Evolutionary conservation across 2,113 vertebrate species (phyloP).

Genomic region (Isurus oxyrinchus): DNA sequence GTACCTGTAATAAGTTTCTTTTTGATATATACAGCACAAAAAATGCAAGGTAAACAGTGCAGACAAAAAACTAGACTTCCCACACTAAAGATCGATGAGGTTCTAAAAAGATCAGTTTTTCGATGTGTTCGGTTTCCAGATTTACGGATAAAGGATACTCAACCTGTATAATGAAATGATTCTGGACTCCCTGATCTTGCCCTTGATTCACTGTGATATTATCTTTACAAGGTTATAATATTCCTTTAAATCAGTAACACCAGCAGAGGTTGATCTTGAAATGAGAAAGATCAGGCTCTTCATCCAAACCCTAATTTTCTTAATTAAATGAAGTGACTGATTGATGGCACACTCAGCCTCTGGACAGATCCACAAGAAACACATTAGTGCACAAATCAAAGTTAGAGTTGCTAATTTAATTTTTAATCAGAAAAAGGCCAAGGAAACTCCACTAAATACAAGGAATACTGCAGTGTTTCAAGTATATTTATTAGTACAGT

Average conservation of each 20-base stretch:
- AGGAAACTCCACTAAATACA: neutral
- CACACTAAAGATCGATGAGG: too few species aligned
- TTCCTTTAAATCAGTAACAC: neutral
- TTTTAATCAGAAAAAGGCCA: conserved; percentile 20
- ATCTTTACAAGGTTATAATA: neutral
- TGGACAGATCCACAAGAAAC: neutral
- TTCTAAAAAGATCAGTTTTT: too few species aligned
- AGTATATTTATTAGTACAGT: neutral
- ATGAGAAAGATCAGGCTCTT: conserved; percentile 25
- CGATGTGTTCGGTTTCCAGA: too few species aligned
- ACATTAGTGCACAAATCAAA: neutral
- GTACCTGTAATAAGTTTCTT: too few species aligned
- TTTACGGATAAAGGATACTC: too few species aligned
- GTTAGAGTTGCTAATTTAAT: neutral
- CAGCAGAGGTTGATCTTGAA: neutral
- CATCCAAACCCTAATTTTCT: neutral
- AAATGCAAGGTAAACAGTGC: too few species aligned
- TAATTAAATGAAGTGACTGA: conserved; percentile 33
- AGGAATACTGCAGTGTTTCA: neutral
- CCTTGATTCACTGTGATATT: neutral
- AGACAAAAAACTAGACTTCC: too few species aligned
- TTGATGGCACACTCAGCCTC: conserved; percentile 15
- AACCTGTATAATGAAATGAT: too few species aligned
- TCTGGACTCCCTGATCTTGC: neutral
- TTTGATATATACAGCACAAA: too few species aligned